Evolutionary conservation across 2,797 vertebrate genomes (phyloP).

Genomic region (Decapterus maruadsi): DNA sequence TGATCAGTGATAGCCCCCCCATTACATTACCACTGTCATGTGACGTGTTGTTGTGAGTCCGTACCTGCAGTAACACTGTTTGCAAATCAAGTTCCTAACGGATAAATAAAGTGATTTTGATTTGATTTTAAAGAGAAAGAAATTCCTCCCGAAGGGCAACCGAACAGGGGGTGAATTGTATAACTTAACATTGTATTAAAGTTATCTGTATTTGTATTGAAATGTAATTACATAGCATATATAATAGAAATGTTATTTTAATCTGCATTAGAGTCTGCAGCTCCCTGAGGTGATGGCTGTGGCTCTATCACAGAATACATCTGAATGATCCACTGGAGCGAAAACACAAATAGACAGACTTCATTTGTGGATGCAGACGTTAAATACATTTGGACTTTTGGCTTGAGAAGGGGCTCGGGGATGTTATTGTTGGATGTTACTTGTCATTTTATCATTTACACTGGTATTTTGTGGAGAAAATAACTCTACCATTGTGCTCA

Average conservation of each 20-base stretch:
- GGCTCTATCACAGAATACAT: constrained; percentile 1
- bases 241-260: not conserved
- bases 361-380: not conserved
- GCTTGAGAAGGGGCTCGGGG: not conserved
- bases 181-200: no score
- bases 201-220: no score
- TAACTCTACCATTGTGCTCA: not conserved
- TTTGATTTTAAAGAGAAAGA: no score
- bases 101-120: no score
- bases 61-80: no score
- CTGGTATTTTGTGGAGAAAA: not conserved
- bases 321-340: not conserved
- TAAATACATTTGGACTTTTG: constrained; percentile 4
- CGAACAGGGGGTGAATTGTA: no score
- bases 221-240: no score
- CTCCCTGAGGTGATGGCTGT: not conserved
- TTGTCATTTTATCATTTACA: not conserved
- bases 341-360: not conserved
- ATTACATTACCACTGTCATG: no score
- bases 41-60: no score
- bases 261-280: constrained; percentile 3
- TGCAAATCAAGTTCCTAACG: no score
- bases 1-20: no score
- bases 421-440: not conserved
- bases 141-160: no score